These are phyloP conservation scores for Uropetala carovei DNA, from an alignment of 2,888 invertebrate species.

Conservation along the genomic window DNA sequence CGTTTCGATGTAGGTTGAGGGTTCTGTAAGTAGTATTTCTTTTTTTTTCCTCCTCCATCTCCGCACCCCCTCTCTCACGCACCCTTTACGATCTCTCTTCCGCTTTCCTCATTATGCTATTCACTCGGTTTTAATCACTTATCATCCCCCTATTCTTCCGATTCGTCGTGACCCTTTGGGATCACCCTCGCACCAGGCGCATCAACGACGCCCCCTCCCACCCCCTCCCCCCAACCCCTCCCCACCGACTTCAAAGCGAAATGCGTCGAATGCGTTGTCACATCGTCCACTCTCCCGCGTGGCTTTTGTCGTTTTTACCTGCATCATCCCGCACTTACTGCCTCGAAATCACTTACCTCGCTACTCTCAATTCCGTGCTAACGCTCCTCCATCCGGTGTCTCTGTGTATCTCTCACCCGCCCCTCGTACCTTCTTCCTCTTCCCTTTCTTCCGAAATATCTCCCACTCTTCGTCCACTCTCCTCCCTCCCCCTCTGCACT, in stretches of 20 bases:
- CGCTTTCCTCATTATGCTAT: not conserved
- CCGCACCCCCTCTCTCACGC: not conserved
- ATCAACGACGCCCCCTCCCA: too few relatives aligned
- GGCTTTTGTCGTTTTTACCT: too few relatives aligned
- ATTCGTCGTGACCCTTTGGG: not conserved
- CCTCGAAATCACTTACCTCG: too few relatives aligned
- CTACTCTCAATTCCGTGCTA: too few relatives aligned
- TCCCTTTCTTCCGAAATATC: not conserved
- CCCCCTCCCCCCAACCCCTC: too few relatives aligned
- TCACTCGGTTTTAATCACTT: not conserved
- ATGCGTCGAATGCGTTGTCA: too few relatives aligned
- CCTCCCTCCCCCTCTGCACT: not conserved
- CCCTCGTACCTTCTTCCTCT: not conserved
- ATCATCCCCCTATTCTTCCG: slow-evolving; percentile 19
- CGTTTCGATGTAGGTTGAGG: slow-evolving; percentile 8
- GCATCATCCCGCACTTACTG: too few relatives aligned
- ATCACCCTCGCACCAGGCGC: not conserved
- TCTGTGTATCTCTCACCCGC: not conserved
- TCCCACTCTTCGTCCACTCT: not conserved
- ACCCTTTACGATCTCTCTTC: not conserved
- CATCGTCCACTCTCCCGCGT: too few relatives aligned
- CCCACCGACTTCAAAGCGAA: not conserved
- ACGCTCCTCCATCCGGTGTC: too few relatives aligned
- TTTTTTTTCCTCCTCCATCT: too few relatives aligned
- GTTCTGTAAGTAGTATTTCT: not conserved